Percentiles rank a stretch among this genome's conserved stretches.
Conservation (phyloP, 2,797 vertebrate species). For the Xenops minutus region DNA sequence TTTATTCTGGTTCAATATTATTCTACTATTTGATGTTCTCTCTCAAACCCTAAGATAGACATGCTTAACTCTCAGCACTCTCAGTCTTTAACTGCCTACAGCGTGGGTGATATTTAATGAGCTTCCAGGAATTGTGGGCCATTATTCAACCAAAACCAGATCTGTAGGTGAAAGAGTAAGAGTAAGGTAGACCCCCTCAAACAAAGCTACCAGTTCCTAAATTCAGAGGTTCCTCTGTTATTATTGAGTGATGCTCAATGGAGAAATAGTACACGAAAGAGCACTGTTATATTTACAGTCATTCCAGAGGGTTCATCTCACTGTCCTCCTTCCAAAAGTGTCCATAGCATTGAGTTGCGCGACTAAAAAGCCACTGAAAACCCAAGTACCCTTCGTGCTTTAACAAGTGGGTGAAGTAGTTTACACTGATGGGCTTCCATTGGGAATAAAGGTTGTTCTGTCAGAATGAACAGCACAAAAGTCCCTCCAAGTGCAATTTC, state of each 20-base stretch:
- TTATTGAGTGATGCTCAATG: not conserved
- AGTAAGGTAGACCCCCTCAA: not conserved
- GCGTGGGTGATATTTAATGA: not conserved
- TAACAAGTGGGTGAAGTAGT: not conserved
- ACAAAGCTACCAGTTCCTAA: not conserved
- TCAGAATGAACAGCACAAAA: not conserved
- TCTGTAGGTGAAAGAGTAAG: not conserved
- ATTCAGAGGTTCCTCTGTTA: not conserved
- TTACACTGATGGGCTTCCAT: not conserved
- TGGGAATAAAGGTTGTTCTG: not conserved
- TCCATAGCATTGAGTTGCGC: not conserved
- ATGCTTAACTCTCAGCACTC: not conserved
- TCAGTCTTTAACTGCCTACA: not conserved
- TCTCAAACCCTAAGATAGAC: not conserved
- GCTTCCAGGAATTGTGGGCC: not conserved
- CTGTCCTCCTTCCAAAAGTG: not conserved
- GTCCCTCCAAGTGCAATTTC: not conserved
- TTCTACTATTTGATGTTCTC: not conserved
- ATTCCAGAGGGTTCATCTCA: not conserved
- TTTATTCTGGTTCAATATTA: not conserved
- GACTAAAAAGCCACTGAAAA: not conserved
- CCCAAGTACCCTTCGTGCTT: not conserved
- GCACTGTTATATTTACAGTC: not conserved
- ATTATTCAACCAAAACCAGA: not conserved
- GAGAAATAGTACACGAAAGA: not conserved